Evolutionary conservation across 2,888 invertebrate genomes (phyloP).

Genomic region (Drosophila vallismaia): DNA sequence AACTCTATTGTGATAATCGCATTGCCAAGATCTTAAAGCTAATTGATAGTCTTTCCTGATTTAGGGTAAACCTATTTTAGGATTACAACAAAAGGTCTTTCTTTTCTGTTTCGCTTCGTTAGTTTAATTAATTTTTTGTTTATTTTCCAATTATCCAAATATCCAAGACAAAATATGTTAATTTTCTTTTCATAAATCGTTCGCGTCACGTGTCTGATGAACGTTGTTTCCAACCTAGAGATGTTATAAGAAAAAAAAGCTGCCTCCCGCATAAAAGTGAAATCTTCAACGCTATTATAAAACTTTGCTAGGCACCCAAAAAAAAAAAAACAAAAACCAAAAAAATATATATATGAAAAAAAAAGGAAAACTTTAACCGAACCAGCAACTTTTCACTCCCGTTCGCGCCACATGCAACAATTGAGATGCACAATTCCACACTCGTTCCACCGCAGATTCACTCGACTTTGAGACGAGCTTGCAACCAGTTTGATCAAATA

Average conservation of each 20-base stretch:
- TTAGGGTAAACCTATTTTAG: neutral
- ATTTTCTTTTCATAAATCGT: constrained; percentile 20
- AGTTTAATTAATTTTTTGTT: neutral
- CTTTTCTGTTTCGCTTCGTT: too few relatives aligned
- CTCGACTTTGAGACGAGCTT: constrained; percentile 8
- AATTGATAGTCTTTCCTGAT: constrained; percentile 13
- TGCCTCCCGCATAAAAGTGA: constrained; percentile 67
- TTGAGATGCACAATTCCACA: constrained; percentile 38
- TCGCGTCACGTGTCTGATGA: constrained; percentile 27
- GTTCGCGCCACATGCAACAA: constrained; percentile 51
- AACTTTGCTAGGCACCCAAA: constrained; percentile 37
- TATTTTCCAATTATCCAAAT: neutral
- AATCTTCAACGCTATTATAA: constrained; percentile 67
- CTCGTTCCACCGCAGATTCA: constrained; percentile 7
- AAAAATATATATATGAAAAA: neutral
- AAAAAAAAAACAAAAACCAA: constrained; percentile 3
- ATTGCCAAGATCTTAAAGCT: constrained; percentile 19
- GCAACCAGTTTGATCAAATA: constrained; percentile 31
- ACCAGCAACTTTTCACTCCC: constrained; percentile 36
- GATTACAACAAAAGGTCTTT: too few relatives aligned
- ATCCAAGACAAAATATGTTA: neutral
- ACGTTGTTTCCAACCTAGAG: neutral
- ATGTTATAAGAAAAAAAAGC: constrained; percentile 4
- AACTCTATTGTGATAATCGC: constrained; percentile 15
- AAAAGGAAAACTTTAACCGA: constrained; percentile 9